These are phyloP conservation scores for Spizella passerina DNA, from an alignment of 2,797 vertebrate species.

Conservation along the genomic window DNA sequence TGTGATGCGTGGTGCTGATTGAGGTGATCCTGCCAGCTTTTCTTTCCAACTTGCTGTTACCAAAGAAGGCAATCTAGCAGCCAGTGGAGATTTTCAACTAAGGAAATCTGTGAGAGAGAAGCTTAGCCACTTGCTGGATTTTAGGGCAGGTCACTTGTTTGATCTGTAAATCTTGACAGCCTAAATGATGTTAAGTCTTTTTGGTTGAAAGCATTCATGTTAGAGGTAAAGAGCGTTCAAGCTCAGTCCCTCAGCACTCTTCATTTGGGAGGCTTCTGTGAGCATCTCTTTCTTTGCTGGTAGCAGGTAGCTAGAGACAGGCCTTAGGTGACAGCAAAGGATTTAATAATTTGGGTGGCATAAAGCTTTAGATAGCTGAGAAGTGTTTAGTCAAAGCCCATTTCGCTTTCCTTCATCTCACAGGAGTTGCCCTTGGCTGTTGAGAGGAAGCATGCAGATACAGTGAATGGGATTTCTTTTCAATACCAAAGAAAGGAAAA, in stretches of 20 bases:
- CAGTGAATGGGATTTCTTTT: background rate
- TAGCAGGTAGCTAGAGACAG: background rate
- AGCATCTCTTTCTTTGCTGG: background rate
- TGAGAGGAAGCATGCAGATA: background rate
- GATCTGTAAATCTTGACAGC: background rate
- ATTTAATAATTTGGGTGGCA: background rate
- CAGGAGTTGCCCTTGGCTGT: background rate
- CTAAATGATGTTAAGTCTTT: background rate
- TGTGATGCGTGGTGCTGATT: background rate
- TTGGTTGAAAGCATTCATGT: background rate
- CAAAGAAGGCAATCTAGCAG: background rate
- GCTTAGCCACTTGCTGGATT: background rate
- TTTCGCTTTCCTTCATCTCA: background rate
- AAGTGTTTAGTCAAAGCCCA: background rate
- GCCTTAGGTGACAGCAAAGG: background rate
- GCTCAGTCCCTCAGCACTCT: background rate
- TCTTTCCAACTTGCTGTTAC: background rate
- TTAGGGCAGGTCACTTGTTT: background rate
- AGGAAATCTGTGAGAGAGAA: background rate
- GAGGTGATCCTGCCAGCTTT: conserved; percentile 13
- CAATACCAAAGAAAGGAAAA: background rate
- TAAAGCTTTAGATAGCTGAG: background rate
- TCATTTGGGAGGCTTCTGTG: background rate
- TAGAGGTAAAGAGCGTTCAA: background rate
- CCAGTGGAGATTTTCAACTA: background rate